Evolutionary conservation across 2,113 vertebrate species (phyloP).

Genomic region (Phyllostomus discolor): DNA sequence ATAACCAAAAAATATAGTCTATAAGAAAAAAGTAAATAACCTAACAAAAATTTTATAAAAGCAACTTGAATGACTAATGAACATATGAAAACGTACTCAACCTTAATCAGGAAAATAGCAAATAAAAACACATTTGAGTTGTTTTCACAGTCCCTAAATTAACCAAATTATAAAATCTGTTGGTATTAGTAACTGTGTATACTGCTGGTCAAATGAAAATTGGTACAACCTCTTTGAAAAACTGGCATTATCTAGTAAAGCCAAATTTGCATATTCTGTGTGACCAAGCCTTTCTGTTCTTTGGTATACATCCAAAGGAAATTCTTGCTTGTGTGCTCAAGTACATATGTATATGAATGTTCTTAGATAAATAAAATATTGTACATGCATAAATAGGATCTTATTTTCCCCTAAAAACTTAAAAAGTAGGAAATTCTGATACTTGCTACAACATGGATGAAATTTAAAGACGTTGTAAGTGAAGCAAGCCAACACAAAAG

Average conservation of each 20-base stretch:
- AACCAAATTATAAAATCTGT: slow-evolving; percentile 6
- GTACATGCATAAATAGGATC: not conserved
- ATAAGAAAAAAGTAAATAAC: not conserved
- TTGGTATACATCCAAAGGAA: not conserved
- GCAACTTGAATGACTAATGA: not conserved
- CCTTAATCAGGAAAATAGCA: not conserved
- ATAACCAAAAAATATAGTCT: not conserved
- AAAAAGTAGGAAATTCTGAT: not conserved
- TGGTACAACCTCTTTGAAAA: not conserved
- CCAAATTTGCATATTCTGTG: not conserved
- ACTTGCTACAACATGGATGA: not conserved
- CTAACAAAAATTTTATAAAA: not conserved
- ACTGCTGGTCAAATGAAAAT: not conserved
- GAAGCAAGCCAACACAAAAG: not conserved
- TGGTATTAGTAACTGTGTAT: not conserved
- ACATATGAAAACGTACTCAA: not conserved
- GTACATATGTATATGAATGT: not conserved
- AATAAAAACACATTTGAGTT: not conserved
- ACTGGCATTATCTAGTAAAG: not conserved
- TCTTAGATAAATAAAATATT: not conserved
- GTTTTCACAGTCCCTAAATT: not conserved
- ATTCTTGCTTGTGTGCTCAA: not conserved
- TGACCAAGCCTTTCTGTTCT: not conserved
- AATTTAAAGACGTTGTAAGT: not conserved
- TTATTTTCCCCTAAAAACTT: not conserved